Evolutionary conservation across 2,888 invertebrate genomes (phyloP), one percentile per base, ranked within the genome.

Genomic region (Salpingus planirostris): DNA sequence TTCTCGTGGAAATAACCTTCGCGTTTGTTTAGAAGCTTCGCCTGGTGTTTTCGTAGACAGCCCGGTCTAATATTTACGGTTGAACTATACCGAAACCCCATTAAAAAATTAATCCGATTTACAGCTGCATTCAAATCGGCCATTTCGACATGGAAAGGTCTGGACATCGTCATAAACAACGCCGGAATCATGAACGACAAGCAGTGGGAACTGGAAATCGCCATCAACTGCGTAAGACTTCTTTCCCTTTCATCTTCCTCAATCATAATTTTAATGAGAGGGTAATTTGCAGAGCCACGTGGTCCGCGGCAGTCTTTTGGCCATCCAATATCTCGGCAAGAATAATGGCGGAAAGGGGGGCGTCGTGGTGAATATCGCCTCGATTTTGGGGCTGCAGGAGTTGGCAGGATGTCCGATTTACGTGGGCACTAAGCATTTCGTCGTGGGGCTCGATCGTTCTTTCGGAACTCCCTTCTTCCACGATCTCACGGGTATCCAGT

Each of bases 111-210:
- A n/a, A n/a, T n/a, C n/a, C 15, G 6, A 7, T 45, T 72, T 24
- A 64, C 67, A 54, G 64, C 39, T 24, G 59, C 67, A 3, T 66
- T 61, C 14, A 60, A 63, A 23, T 52, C 55, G 7, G 49, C 61
- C 2, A 29, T 59, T 13, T 40, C 52, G 7, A 50, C 44, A 3
- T 66, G 64, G 46, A 65, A 65, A 38, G 49, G 29, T 3, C 47
- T 71, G 2, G 73, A 75, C 42, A 70, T 76, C 33, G 67, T 75
- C 2, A 65, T 74, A 14, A 86, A 85, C 63, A 85, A 85, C 60
- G 85, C 85, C 6, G 85, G 84, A 2, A 77, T 83, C 22, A 77
- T 82, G 76, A 81, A 81, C 56, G 82, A 83, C 54, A 67, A 78
- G 46, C 75, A 80, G 50, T 83, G 82, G 81, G 80, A 82, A 54